Evolutionary conservation across 1,140 invertebrate genomes (phyloP).

Genomic region (Drosophila orosa): DNA sequence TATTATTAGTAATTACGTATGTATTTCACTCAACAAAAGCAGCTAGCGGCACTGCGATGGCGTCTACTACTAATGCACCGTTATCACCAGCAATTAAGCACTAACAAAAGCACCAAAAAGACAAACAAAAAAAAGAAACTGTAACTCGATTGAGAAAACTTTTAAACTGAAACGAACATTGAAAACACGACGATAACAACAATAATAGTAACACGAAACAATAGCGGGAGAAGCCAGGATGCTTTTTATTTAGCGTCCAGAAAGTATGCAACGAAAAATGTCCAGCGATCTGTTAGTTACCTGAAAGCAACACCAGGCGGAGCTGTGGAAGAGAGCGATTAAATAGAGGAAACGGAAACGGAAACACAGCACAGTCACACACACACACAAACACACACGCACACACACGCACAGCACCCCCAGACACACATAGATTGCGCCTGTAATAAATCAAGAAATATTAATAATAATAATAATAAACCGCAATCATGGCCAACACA

Average conservation of each 20-base stretch:
- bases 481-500: slow-evolving; percentile 91
- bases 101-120: slow-evolving; percentile 39
- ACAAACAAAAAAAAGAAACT: slow-evolving; percentile 12
- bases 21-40: slow-evolving; percentile 34
- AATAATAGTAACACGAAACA: slow-evolving; percentile 7
- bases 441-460: slow-evolving; percentile 14
- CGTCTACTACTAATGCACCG: slow-evolving; percentile 48
- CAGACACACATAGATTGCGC: slow-evolving; percentile 5
- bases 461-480: slow-evolving; percentile 31
- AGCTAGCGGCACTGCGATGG: slow-evolving; percentile 36
- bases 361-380: slow-evolving; percentile 11
- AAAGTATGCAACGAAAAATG: slow-evolving; percentile 55
- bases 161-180: slow-evolving; percentile 4
- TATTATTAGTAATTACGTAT: slow-evolving; percentile 38
- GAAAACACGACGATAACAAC: slow-evolving; percentile 6
- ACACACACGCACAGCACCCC: slow-evolving; percentile 23
- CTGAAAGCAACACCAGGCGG: slow-evolving; percentile 40
- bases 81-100: slow-evolving; percentile 49
- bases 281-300: slow-evolving; percentile 32
- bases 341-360: slow-evolving; percentile 18
- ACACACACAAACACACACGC: background rate
- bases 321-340: slow-evolving; percentile 1
- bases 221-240: background rate
- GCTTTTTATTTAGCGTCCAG: slow-evolving; percentile 23
- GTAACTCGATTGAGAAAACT: background rate